phyloP scores from a whole-genome alignment of 2,113 vertebrate species.

The Laticauda laticaudata region DNA sequence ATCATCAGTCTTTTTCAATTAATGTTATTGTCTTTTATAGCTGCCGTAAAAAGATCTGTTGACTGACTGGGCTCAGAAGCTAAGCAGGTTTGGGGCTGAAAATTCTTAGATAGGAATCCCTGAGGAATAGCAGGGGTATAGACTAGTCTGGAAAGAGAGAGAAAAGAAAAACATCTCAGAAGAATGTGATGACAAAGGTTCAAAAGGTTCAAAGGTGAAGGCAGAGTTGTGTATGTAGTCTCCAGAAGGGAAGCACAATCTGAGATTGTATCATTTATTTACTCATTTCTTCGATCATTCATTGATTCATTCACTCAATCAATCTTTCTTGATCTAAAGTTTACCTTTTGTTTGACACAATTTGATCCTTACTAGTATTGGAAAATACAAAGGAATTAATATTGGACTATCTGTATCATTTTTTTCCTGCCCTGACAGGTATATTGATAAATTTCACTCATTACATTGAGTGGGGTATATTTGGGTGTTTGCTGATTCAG shows the following conservation, averaged over 20 bases:
- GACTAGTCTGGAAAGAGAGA: neutral
- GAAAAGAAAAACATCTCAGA: neutral
- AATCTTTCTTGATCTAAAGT: neutral
- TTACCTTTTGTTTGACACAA: neutral
- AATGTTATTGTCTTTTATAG: neutral
- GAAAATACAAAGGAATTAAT: neutral
- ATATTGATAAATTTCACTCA: neutral
- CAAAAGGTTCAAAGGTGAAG: neutral
- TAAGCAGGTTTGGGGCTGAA: neutral
- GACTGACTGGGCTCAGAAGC: neutral
- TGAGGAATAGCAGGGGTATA: neutral
- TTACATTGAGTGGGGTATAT: neutral
- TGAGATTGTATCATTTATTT: neutral
- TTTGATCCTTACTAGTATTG: neutral
- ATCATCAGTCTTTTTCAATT: neutral
- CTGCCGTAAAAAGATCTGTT: neutral
- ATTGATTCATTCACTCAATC: neutral
- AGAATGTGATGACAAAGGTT: neutral
- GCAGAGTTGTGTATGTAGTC: neutral
- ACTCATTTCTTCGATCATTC: neutral
- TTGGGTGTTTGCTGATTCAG: neutral
- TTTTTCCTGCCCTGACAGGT: neutral
- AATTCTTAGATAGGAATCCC: neutral
- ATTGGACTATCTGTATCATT: neutral
- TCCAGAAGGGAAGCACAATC: neutral